Evolutionary conservation across 2,113 vertebrate genomes (phyloP), one percentile per base, ranked within the genome.

Genomic region (Trichechus manatus): DNA sequence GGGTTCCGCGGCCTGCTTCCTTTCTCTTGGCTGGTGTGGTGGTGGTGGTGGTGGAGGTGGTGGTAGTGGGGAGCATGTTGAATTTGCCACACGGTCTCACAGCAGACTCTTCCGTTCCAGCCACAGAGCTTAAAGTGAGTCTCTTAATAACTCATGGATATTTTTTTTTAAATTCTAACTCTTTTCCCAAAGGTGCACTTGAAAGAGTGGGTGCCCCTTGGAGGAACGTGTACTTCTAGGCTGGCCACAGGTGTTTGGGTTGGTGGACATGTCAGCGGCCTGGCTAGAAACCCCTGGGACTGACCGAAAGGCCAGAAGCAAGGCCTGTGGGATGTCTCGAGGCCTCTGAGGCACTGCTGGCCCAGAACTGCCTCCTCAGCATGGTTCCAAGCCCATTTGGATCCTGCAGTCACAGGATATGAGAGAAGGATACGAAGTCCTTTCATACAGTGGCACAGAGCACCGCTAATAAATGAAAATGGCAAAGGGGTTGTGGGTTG

Each of bases 151-250:
- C 31, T 77, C n/a, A 42, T 53, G 10, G 29, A 61, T 19, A 9
- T 75, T 63, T 44, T 74, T 92, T 47, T 2, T 29, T 44, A 0
- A 36, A 64, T 77, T 53, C 2, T 2, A 64, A 77, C 31, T 91
- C 5, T 42, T 92, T 89, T 83, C 83, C 22, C 50, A 87, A 95
- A 96, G 23, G 19, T 39, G 2, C 20, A 70, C 75, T 83, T 93
- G 47, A 81, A 93, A 94, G 83, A 31, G 47, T 79, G 47, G n/a
- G 11, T 17, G 64, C 1, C 23, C 23, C 75, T 72, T 2, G 7
- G 88, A 63, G 29, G 78, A 89, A 83, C 11, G 14, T 42, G 39
- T 27, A 47, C 27, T 77, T 89, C 39, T 81, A 33, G 61, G 6
- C 27, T 82, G 47, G 74, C 2, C 47, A 9, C 68, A 63, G 77